Evolutionary conservation across 2,888 invertebrate species (phyloP).

Genomic region (Sphaerophoria rueppellii): DNA sequence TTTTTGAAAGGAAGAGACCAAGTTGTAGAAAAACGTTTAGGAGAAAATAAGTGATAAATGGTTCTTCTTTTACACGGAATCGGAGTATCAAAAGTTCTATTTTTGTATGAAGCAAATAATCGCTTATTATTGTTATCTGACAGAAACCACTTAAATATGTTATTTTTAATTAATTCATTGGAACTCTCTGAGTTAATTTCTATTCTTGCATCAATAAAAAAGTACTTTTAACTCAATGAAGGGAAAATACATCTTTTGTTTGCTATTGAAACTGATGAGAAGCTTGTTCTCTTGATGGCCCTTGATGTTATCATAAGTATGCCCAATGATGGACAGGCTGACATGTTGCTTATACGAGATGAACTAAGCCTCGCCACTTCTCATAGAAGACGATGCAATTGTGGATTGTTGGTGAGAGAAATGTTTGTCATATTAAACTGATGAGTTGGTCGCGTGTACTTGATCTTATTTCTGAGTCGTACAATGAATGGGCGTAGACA

Average conservation of each 20-base stretch:
- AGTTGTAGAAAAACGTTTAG: neutral
- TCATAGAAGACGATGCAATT: neutral
- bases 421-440: neutral
- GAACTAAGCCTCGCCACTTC: neutral
- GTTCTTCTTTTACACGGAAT: no score
- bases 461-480: no score
- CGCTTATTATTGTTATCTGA: no score
- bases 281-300: neutral
- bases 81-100: neutral
- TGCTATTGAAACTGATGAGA: slow-evolving; percentile 8
- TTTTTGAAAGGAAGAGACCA: neutral
- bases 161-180: neutral
- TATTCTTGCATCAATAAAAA: neutral
- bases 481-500: no score
- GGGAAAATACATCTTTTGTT: neutral
- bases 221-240: neutral
- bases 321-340: neutral
- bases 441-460: no score
- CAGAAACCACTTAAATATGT: neutral
- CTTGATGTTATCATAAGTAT: slow-evolving; percentile 15
- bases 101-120: neutral
- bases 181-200: neutral
- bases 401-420: neutral
- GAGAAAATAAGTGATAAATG: no score
- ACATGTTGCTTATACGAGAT: neutral